A percentile compares a stretch with the other conserved stretches of the same genome.
Conservation (phyloP, 2,888 invertebrate genomes). For the Argyresthia goedartella region DNA sequence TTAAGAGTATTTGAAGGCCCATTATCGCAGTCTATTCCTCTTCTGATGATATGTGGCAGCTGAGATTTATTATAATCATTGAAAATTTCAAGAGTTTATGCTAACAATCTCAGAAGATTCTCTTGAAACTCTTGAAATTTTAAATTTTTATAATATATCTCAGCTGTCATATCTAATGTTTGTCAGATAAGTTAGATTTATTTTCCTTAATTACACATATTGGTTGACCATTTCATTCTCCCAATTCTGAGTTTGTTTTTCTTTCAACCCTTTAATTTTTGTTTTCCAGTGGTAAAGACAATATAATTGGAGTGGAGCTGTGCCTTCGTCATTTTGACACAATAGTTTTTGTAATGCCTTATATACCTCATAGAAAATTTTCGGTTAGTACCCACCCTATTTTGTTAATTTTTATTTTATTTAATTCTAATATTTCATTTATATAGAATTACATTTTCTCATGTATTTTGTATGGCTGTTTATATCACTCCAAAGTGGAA, state of each 20-base stretch:
- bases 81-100: too few relatives aligned
- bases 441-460: not conserved
- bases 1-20: too few relatives aligned
- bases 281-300: slow-evolving; percentile 78
- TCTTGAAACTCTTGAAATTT: too few relatives aligned
- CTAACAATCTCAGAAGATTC: too few relatives aligned
- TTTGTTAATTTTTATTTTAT: not conserved
- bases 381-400: slow-evolving; percentile 63
- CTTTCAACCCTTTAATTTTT: not conserved
- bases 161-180: too few relatives aligned
- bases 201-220: not conserved
- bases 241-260: not conserved
- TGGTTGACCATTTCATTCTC: not conserved
- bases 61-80: too few relatives aligned
- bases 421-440: not conserved
- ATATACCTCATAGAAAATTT: slow-evolving; percentile 85
- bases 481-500: not conserved
- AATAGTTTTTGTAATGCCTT: slow-evolving; percentile 91
- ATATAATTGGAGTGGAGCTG: slow-evolving; percentile 85
- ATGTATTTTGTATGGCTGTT: too few relatives aligned
- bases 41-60: too few relatives aligned
- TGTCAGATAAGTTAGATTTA: not conserved
- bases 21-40: too few relatives aligned
- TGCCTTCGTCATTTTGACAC: slow-evolving; percentile 83
- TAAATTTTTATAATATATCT: too few relatives aligned